Conservation (phyloP, 2,797 vertebrate genomes). For the Orientallactaga sibirica region DNA sequence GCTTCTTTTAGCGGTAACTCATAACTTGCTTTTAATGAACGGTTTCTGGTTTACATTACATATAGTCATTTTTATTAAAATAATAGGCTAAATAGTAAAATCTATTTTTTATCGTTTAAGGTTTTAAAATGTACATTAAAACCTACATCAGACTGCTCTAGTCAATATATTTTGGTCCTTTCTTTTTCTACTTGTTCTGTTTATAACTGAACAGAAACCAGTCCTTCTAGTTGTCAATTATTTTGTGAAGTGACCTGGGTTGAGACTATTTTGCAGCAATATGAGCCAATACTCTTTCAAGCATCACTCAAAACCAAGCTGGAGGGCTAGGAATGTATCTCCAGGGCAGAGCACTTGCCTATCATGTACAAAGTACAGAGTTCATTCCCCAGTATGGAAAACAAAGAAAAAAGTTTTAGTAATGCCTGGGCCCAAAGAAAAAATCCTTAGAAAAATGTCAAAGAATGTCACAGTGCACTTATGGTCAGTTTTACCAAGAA, state of each 20-base stretch:
- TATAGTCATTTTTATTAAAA: slow-evolving; percentile 38
- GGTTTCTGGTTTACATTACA: neutral
- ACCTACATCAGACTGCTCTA: neutral
- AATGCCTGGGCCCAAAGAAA: neutral
- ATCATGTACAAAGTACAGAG: neutral
- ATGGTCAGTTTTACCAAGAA: slow-evolving; percentile 6
- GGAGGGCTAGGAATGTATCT: neutral
- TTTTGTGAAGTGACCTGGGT: neutral
- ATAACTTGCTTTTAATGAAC: slow-evolving; percentile 26
- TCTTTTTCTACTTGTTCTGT: neutral
- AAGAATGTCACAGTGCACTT: neutral
- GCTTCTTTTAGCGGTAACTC: slow-evolving; percentile 25
- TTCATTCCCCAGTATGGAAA: neutral
- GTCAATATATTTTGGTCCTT: slow-evolving; percentile 35
- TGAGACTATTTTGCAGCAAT: slow-evolving; percentile 12
- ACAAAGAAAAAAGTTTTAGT: neutral
- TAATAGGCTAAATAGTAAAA: neutral
- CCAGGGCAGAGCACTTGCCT: neutral
- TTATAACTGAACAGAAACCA: neutral
- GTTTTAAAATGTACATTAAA: slow-evolving; percentile 20
- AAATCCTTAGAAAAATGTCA: neutral
- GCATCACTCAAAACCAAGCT: neutral
- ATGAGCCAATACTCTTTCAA: neutral
- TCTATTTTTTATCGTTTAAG: slow-evolving; percentile 20
- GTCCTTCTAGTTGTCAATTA: neutral